phyloP scores from a whole-genome alignment of 2,888 invertebrate species.

The Heliconius ismenius region DNA sequence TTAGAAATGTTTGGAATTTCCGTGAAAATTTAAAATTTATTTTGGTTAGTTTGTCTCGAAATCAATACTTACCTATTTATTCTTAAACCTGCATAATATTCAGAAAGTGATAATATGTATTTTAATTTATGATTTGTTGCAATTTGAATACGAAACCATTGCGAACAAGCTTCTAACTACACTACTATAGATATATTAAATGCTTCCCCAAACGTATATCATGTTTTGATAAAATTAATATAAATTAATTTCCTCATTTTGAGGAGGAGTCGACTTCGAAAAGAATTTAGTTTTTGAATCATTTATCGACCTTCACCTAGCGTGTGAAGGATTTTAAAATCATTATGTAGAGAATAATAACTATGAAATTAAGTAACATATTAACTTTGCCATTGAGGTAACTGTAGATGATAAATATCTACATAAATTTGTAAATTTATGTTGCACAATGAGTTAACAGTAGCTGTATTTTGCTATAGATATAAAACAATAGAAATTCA shows the following conservation, averaged over 20 bases:
- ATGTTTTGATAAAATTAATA: neutral
- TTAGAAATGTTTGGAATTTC: too few species aligned
- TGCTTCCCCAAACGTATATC: neutral
- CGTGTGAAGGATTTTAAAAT: conserved; percentile 15
- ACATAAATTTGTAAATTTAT: neutral
- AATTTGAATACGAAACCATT: too few species aligned
- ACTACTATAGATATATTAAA: neutral
- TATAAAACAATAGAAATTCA: neutral
- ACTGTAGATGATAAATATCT: conserved; percentile 11
- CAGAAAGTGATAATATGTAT: neutral
- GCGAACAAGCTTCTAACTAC: too few species aligned
- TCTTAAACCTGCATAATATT: too few species aligned
- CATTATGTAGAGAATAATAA: neutral
- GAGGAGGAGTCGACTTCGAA: neutral
- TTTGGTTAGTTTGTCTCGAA: too few species aligned
- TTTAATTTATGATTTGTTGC: neutral
- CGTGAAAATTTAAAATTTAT: too few species aligned
- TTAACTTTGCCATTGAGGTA: conserved; percentile 30
- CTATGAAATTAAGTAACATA: conserved; percentile 17
- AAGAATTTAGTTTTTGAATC: neutral
- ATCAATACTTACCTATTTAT: too few species aligned
- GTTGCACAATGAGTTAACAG: neutral
- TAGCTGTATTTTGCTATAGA: neutral
- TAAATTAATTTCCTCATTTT: neutral
- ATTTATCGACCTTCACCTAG: conserved; percentile 28